Evolutionary conservation across 2,113 vertebrate genomes (phyloP).

Genomic region (Peucedramus taeniatus): DNA sequence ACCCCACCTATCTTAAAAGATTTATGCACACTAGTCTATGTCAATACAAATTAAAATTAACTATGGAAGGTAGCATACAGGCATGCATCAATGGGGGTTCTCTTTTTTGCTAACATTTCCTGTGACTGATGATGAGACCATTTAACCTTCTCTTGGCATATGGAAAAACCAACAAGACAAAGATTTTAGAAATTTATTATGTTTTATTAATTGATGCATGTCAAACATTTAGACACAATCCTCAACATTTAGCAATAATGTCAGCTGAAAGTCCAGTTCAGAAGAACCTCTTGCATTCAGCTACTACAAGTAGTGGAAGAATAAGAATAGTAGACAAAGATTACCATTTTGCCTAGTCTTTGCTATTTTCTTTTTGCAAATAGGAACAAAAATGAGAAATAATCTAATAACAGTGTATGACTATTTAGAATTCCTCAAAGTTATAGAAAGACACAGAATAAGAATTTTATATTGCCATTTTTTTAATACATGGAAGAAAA

Average conservation of each 20-base stretch:
- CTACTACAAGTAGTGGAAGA: not conserved
- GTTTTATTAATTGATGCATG: not conserved
- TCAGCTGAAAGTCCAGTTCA: not conserved
- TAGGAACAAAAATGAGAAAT: not conserved
- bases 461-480: not conserved
- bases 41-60: conserved; percentile 28
- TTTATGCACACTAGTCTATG: not conserved
- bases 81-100: not conserved
- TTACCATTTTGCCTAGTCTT: not conserved
- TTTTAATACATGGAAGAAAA: not conserved
- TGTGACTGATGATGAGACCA: not conserved
- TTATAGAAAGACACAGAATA: not conserved
- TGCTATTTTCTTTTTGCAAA: not conserved
- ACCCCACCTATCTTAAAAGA: not conserved
- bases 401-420: not conserved
- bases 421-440: not conserved
- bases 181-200: not conserved
- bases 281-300: not conserved
- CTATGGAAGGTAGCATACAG: not conserved
- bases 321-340: not conserved
- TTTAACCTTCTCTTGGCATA: not conserved
- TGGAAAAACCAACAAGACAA: not conserved
- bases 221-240: not conserved
- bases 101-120: conserved; percentile 22
- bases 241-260: not conserved